Evolutionary conservation across 2,888 invertebrate species (phyloP), one percentile per base, ranked within the genome.

Genomic region (Cinara cedri): DNA sequence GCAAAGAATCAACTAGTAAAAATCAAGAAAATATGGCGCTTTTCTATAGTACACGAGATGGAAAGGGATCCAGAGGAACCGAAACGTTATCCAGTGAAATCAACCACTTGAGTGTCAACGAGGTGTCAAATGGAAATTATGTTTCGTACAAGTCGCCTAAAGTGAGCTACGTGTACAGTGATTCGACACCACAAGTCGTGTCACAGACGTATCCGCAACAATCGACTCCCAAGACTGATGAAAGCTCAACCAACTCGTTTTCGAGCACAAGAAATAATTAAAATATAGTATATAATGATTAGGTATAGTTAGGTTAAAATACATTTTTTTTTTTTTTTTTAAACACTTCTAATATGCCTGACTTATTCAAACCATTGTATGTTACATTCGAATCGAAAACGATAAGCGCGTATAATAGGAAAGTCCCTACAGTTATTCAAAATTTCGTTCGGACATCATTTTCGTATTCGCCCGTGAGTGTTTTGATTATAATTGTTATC

Each of bases 71-170:
- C 0, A 34, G n/a, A n/a, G 60, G 49, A 26, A 21, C 51, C 4
- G 60, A 70, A 24, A 16, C 68, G 21, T n/a, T 78, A 13, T 60
- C 68, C 10, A 49, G 51, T 21, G 70, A 78, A 14, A 78, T 78
- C 1, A 78, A 78, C n/a, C 78, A 78, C 34, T 62, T 78, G 13
- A 78, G 78, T 19, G 78, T 78, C 1, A 78, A 78, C n/a, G 78
- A 78, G 51, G 70, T 78, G 49, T 70, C 65, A 11, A 71, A 81
- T 19, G 84, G 84, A 51, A 83, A 82, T 51, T 83, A 82, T 71
- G 84, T 84, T 16, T 82, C 83, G 10, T 84, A 84, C 81, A 83
- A 83, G 16, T 83, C 83, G 6, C 84, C 84, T 1, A 82, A 83
- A 60, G 82, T 82, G 14, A 83, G 83, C 68, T 84, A 84, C 70